Evolutionary conservation across 2,888 invertebrate genomes (phyloP).

Genomic region (Lysandra bellargus): DNA sequence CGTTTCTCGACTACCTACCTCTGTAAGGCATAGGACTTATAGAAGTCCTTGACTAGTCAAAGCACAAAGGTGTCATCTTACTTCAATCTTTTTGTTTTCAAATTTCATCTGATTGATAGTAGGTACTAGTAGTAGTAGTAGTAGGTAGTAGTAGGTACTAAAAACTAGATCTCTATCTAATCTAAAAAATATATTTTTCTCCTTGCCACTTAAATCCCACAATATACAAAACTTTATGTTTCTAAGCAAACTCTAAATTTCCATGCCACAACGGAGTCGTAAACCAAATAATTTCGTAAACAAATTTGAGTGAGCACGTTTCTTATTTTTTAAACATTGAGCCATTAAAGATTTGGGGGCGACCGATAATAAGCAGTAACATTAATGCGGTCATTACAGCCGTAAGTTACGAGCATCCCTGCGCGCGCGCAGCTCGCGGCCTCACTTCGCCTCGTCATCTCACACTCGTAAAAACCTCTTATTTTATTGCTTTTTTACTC

Average conservation of each 20-base stretch:
- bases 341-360: slow-evolving; percentile 25
- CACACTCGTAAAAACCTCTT: slow-evolving; percentile 77
- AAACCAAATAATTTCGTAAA: background rate
- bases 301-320: slow-evolving; percentile 30
- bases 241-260: background rate
- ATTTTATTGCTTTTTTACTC: slow-evolving; percentile 79
- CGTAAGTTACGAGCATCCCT: slow-evolving; percentile 45
- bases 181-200: background rate
- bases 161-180: background rate
- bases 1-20: too few species aligned
- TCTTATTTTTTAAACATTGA: slow-evolving; percentile 16
- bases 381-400: slow-evolving; percentile 38
- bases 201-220: background rate
- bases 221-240: background rate
- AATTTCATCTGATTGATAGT: background rate
- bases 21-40: too few species aligned
- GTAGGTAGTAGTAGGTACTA: background rate
- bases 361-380: slow-evolving; percentile 41
- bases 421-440: slow-evolving; percentile 50
- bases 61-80: too few species aligned
- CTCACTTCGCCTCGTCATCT: slow-evolving; percentile 62
- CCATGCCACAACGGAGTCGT: background rate
- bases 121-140: background rate
- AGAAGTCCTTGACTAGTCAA: too few species aligned
- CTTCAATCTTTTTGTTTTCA: too few species aligned